phyloP scores from a whole-genome alignment of 2,888 invertebrate genomes.

The Drosophila colorata region DNA sequence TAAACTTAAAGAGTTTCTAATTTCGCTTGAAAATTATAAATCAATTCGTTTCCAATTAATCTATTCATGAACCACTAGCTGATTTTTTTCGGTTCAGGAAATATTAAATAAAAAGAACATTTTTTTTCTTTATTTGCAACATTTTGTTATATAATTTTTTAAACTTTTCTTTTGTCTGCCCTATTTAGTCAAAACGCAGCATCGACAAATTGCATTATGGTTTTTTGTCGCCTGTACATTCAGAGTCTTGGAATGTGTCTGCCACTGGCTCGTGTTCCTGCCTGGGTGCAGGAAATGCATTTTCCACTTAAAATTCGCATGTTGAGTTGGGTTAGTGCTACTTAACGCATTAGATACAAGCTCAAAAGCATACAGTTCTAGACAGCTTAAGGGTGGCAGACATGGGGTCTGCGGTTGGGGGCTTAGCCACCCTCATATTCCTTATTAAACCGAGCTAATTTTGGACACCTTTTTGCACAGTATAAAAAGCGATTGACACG shows the following conservation, averaged over 20 bases:
- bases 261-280: constrained; percentile 28
- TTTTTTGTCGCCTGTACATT: constrained; percentile 50
- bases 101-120: too few relatives aligned
- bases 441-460: constrained; percentile 67
- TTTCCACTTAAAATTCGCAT: constrained; percentile 68
- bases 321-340: constrained; percentile 57
- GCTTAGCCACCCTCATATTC: constrained; percentile 22
- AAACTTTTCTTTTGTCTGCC: neutral
- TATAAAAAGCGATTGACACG: constrained; percentile 63
- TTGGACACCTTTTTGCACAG: constrained; percentile 59
- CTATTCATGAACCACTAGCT: too few relatives aligned
- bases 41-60: too few relatives aligned
- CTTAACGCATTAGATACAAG: constrained; percentile 64
- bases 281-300: constrained; percentile 68
- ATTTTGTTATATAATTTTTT: too few relatives aligned
- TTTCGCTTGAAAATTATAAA: neutral
- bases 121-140: too few relatives aligned
- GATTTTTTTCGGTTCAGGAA: too few relatives aligned
- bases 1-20: neutral
- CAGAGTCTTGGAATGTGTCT: constrained; percentile 61
- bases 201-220: neutral
- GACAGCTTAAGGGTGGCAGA: constrained; percentile 12
- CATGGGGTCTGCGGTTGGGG: too few relatives aligned
- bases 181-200: neutral
- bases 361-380: constrained; percentile 37